Conservation (phyloP, 2,113 vertebrate genomes). For the Carlito syrichta region DNA sequence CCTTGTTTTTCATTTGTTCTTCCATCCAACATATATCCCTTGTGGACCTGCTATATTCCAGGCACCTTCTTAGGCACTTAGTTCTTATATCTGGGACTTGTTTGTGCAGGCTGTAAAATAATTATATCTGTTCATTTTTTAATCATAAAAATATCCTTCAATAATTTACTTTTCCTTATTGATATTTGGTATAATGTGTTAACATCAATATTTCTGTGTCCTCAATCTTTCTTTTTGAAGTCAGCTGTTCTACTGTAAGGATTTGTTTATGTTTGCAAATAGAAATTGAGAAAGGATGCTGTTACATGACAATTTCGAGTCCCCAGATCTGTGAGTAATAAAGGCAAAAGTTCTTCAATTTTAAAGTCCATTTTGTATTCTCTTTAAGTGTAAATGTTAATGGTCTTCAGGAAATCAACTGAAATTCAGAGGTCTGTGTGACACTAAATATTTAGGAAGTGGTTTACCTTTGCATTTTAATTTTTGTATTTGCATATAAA, state of each 20-base stretch:
- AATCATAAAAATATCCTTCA: neutral
- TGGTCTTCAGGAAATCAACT: neutral
- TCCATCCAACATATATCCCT: rapidly evolving
- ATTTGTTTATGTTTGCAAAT: neutral
- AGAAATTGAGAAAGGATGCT: neutral
- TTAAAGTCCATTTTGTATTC: neutral
- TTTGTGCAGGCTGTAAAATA: neutral
- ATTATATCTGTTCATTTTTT: neutral
- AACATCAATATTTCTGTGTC: neutral
- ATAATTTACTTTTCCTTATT: neutral
- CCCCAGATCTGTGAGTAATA: neutral
- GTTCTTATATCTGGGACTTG: neutral
- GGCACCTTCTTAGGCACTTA: neutral
- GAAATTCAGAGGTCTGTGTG: neutral
- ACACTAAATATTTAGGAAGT: neutral
- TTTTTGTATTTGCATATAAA: neutral
- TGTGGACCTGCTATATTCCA: rapidly evolving
- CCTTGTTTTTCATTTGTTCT: neutral
- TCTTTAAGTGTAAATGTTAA: neutral
- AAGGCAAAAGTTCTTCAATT: neutral
- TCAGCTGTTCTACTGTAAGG: neutral
- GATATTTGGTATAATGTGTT: neutral
- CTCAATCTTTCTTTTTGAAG: neutral
- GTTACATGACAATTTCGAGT: neutral
- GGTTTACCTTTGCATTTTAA: neutral